phyloP scores from a whole-genome alignment of 2,797 vertebrate species.

The Myotis daubentonii region DNA sequence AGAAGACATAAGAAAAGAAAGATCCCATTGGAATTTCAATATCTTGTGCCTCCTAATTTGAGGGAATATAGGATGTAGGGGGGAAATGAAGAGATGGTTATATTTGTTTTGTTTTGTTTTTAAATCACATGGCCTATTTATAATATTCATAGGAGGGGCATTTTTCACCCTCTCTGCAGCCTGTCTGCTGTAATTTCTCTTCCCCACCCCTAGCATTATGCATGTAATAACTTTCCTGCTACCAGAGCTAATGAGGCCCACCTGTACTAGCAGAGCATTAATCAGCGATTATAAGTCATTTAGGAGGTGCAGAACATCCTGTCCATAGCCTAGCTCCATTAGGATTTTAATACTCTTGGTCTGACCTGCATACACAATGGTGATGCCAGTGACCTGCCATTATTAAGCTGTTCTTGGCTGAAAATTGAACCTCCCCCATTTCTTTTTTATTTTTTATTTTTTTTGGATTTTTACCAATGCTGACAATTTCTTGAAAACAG shows the following conservation, averaged over 20 bases:
- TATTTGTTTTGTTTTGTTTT: neutral
- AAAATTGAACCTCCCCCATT: neutral
- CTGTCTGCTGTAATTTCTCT: neutral
- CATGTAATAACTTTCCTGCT: neutral
- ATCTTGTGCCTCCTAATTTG: neutral
- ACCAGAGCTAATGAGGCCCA: neutral
- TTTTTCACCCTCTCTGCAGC: neutral
- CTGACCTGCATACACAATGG: neutral
- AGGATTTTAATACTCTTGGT: neutral
- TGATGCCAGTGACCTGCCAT: neutral
- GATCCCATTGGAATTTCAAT: neutral
- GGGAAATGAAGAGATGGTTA: neutral
- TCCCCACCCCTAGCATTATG: neutral
- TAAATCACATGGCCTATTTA: neutral
- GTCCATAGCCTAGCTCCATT: neutral
- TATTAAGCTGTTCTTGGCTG: neutral
- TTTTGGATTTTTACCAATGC: neutral
- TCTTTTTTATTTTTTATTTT: neutral
- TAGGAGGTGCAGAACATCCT: neutral
- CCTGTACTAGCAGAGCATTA: neutral
- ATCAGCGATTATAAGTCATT: slow-evolving; percentile 1
- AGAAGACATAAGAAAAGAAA: slow-evolving; percentile 41
- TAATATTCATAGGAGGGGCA: neutral
- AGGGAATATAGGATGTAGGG: neutral
- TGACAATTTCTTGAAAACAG: neutral